Base-by-base conservation (phyloP, 2,113 vertebrate species). In the Microtus montanus region DNA sequence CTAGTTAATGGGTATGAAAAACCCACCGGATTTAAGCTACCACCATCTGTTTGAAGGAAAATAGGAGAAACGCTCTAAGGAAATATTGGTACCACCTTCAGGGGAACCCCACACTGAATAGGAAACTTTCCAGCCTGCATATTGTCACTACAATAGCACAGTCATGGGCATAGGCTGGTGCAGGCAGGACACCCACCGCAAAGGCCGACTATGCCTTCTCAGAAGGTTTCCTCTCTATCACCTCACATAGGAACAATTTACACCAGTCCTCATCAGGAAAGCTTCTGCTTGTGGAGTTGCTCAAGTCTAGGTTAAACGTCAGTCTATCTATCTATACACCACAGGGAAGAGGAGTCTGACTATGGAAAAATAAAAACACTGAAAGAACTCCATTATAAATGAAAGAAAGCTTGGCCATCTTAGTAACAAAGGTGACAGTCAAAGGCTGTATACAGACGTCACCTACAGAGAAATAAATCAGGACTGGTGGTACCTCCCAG, bases 1-100 rank as follows among this genome's bases (percentile, higher is more conserved):
- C 44, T 35, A 54, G 70, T 92, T 61, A 41, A 1, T 90, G 73
- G 71, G 93, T 78, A 86, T 9, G 49, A 97, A 91, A 79, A 70
- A 92, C 96, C 86, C 71, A 97, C 79, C 83, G 94, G 93, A 97
- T 85, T 95, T 87, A 86, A 1, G 2, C 74, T 87, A 90, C 71
- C 54, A 91, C 93, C 61, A 95, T 82, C 96, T 97, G 80, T 96
- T 92, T 94, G 94, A 88, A 96, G 78, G 92, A 97, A 97, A 97
- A 96, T 52, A 96, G 41, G 66, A 77, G 35, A 96, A 89, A 44
- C 90, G 58, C 96, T 96, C 94, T 92, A 96, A 95, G 92, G 96
- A 96, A 98, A 95, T 58, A 93, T 11, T 90, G 95, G 93, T 89
- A 77, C 71, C 92, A 96, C 78, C 90, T 97, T 97, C 89, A 96